Base-by-base conservation (phyloP, 2,113 vertebrate genomes). In the Odontesthes bonariensis region DNA sequence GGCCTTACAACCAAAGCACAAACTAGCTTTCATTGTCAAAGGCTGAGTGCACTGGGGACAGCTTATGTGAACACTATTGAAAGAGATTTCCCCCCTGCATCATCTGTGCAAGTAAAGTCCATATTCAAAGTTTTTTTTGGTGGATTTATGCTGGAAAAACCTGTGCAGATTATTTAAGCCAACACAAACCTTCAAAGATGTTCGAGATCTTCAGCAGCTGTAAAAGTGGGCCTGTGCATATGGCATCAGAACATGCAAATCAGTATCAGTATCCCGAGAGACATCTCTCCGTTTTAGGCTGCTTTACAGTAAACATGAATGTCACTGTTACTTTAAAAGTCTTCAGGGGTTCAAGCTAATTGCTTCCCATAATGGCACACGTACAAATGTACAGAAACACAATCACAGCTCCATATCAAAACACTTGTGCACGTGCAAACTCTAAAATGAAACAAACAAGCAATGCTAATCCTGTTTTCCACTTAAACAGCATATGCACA, bases 231-330 rank as follows among this genome's bases (percentile, higher is more conserved):
- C 19, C 7, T 19, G 17, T n/a, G 46, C 19, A 13, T n/a, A n/a
- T n/a, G 64, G 40, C 75, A 20, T 31, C 3, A 20, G 69, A 20
- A 53, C 27, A 33, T 17, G 53, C 59, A 16, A 49, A 23, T 68
- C 33, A 0, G 31, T 0, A 33, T 56, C 35, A 20, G 27, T 27
- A 40, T 75, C 82, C 63, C 77, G 8, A n/a, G 76, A 78, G 68
- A 71, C 16, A 68, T 49, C 52, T 65, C 69, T 69, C 75, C n/a
- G 65, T 73, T 47, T 44, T 13, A 20, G 55, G 77, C 40, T 54
- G 56, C 56, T n/a, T 59, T 49, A 61, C 65, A 69, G 81, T 73
- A 73, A 79, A 77, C 77, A 71, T 22, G 60, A 59, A 33, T 63
- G 42, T 69, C 27, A 64, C 35, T n/a, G 33, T 66, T 60, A 40